Evolutionary conservation across 2,797 vertebrate genomes (phyloP).

Genomic region (Alosa sapidissima): DNA sequence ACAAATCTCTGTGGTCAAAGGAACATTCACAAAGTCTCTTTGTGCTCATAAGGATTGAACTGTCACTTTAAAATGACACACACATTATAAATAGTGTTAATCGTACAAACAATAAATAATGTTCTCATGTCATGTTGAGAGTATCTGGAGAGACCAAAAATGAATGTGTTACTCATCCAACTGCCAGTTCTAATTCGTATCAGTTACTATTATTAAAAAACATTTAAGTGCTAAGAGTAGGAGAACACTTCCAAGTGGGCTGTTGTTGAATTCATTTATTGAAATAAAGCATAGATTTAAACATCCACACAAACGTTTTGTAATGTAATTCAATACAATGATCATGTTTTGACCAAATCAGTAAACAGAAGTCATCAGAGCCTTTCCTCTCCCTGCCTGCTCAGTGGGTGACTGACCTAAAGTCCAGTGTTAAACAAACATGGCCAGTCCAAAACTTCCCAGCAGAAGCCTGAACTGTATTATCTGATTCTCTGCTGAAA

Average conservation of each 20-base stretch:
- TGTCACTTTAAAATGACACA: not conserved
- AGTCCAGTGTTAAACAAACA: constrained; percentile 32
- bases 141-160: not conserved
- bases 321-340: not conserved
- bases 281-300: no score
- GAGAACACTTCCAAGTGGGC: no score
- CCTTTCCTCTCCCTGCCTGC: constrained; percentile 28
- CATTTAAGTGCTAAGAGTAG: no score
- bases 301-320: not conserved
- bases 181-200: no score
- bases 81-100: not conserved
- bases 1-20: not conserved
- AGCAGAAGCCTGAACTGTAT: not conserved
- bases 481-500: constrained; percentile 7
- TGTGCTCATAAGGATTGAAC: not conserved
- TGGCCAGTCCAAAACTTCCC: not conserved
- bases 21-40: not conserved
- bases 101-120: not conserved
- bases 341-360: not conserved
- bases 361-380: not conserved
- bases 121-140: not conserved
- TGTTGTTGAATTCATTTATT: no score
- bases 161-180: not conserved
- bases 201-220: no score
- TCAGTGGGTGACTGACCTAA: constrained; percentile 54